Conservation (phyloP, 2,113 vertebrate genomes). For the Datnioides undecimradiatus region DNA sequence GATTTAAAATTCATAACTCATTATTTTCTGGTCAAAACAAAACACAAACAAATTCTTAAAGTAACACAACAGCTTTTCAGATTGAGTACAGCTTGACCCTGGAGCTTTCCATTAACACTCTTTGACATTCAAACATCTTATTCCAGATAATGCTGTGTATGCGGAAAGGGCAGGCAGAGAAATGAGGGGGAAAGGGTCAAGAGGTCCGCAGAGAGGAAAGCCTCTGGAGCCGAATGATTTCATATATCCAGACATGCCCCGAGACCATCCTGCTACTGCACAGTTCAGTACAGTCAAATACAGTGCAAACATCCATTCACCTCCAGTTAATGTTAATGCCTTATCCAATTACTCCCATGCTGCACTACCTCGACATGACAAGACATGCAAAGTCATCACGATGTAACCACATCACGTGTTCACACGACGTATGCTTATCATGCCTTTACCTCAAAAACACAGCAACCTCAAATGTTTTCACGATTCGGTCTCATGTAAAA, state of each 20-base stretch:
- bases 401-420: background rate
- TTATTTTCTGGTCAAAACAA: slow-evolving; percentile 13
- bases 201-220: slow-evolving; percentile 35
- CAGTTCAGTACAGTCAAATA: slow-evolving; percentile 15
- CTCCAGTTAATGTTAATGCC: background rate
- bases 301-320: slow-evolving; percentile 4
- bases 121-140: slow-evolving; percentile 57
- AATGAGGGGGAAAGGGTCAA: slow-evolving; percentile 46
- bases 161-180: slow-evolving; percentile 17
- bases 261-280: background rate
- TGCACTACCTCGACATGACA: background rate
- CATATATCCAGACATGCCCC: slow-evolving; percentile 7
- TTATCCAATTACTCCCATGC: background rate
- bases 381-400: background rate
- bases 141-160: slow-evolving; percentile 41
- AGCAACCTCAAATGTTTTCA: background rate
- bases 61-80: background rate
- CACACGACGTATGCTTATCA: background rate
- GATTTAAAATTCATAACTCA: slow-evolving; percentile 5
- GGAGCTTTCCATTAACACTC: slow-evolving; percentile 36
- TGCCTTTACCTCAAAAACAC: background rate
- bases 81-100: slow-evolving; percentile 22
- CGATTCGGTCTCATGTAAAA: background rate
- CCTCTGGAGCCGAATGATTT: slow-evolving; percentile 48
- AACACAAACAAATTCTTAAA: background rate